phyloP scores from a whole-genome alignment of 2,888 invertebrate genomes.

The Mayetiola destructor region DNA sequence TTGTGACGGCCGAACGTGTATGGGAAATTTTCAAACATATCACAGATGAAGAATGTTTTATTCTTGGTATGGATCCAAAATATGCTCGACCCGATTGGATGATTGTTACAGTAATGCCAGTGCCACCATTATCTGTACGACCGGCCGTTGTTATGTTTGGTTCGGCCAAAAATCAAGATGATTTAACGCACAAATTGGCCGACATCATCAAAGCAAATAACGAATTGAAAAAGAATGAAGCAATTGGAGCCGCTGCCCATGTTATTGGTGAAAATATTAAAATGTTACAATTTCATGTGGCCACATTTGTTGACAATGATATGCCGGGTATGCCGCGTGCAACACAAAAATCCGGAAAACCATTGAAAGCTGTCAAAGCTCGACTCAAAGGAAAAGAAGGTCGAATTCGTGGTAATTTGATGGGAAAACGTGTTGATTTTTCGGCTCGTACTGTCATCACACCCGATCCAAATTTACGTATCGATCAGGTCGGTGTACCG shows the following conservation, averaged over 20 bases:
- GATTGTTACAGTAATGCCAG: slow-evolving; percentile 93
- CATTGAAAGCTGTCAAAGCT: slow-evolving; percentile 93
- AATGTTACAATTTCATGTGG: slow-evolving; percentile 96
- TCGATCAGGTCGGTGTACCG: slow-evolving; percentile 96
- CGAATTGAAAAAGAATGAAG: slow-evolving; percentile 87
- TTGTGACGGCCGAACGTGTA: slow-evolving; percentile 86
- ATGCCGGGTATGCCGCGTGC: slow-evolving; percentile 97
- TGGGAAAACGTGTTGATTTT: slow-evolving; percentile 99
- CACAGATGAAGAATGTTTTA: slow-evolving; percentile 89
- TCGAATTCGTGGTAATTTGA: slow-evolving; percentile 94
- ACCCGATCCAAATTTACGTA: slow-evolving; percentile 86
- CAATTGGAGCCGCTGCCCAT: slow-evolving; percentile 93
- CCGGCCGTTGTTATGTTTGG: slow-evolving; percentile 99
- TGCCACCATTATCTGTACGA: slow-evolving; percentile 88
- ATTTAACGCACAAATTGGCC: slow-evolving; percentile 95
- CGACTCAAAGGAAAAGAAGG: slow-evolving; percentile 97
- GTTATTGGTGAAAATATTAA: slow-evolving; percentile 93
- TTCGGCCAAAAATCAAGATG: slow-evolving; percentile 97
- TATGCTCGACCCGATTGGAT: slow-evolving; percentile 99
- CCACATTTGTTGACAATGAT: slow-evolving; percentile 95
- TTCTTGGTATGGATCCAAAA: slow-evolving; percentile 92
- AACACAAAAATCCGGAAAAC: slow-evolving; percentile 98
- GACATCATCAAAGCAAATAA: slow-evolving; percentile 98
- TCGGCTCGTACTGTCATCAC: slow-evolving; percentile 98
- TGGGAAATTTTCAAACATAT: slow-evolving; percentile 95